These are phyloP conservation scores for Helicoverpa zea DNA, from an alignment of 1,140 invertebrate species.

Conservation along the genomic window DNA sequence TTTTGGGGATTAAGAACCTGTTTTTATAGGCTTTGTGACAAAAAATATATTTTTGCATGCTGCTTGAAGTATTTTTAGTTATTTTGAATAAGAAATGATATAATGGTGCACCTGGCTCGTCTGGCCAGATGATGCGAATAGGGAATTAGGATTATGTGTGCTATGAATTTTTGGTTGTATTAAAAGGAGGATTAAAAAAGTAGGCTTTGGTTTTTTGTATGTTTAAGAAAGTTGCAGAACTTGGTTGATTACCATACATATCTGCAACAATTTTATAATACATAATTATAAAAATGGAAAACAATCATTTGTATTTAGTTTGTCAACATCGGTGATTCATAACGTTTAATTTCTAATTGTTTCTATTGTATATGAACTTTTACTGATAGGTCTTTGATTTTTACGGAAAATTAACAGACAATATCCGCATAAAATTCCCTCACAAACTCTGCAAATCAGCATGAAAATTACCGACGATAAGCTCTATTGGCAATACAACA, in stretches of 20 bases:
- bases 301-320: no score
- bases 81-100: constrained; percentile 14
- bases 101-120: constrained; percentile 22
- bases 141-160: constrained; percentile 6
- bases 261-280: no score
- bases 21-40: constrained; percentile 50
- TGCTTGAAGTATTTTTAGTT: constrained; percentile 27
- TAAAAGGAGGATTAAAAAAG: not conserved
- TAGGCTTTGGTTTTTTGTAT: not conserved
- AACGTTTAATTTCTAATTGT: no score
- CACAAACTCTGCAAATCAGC: not conserved
- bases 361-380: no score
- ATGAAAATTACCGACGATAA: constrained; percentile 10
- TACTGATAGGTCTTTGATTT: no score
- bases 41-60: constrained; percentile 46
- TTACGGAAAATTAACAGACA: no score
- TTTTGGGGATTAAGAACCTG: constrained; percentile 71
- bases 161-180: not conserved
- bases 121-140: constrained; percentile 14
- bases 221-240: no score
- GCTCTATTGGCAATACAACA: constrained; percentile 14
- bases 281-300: no score
- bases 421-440: not conserved
- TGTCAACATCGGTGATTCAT: no score
- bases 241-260: no score